Evolutionary conservation across 2,113 vertebrate species (phyloP).

Genomic region (Petromus typicus): DNA sequence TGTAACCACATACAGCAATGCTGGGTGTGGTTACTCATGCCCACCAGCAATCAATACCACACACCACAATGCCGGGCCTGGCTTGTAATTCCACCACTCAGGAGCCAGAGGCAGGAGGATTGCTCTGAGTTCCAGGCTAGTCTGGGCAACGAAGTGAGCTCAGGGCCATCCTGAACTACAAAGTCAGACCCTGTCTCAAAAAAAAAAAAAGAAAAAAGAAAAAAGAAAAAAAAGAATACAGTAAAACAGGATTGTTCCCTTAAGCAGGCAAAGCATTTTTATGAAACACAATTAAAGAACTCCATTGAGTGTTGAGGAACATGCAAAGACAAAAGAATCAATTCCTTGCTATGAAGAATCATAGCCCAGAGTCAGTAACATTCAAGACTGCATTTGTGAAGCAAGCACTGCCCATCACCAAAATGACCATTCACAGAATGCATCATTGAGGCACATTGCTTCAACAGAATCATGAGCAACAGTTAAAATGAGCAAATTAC

Average conservation of each 20-base stretch:
- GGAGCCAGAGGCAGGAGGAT: no score
- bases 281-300: conserved; percentile 19
- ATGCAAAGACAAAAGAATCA: background rate
- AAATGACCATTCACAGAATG: background rate
- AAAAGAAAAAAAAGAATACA: no score
- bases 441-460: background rate
- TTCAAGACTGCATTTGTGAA: background rate
- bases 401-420: background rate
- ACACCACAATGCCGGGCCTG: no score
- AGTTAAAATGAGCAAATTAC: background rate
- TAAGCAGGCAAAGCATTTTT: background rate
- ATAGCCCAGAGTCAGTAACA: background rate
- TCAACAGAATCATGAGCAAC: background rate
- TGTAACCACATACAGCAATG: no score
- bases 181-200: no score
- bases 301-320: background rate
- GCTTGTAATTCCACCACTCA: no score
- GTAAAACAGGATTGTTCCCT: background rate
- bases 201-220: no score
- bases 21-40: no score
- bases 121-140: no score
- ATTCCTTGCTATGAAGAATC: background rate
- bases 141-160: no score
- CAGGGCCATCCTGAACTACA: no score
- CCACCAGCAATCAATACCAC: no score